These are phyloP conservation scores for Acheta domesticus DNA, from an alignment of 2,888 invertebrate species.

Conservation along the genomic window DNA sequence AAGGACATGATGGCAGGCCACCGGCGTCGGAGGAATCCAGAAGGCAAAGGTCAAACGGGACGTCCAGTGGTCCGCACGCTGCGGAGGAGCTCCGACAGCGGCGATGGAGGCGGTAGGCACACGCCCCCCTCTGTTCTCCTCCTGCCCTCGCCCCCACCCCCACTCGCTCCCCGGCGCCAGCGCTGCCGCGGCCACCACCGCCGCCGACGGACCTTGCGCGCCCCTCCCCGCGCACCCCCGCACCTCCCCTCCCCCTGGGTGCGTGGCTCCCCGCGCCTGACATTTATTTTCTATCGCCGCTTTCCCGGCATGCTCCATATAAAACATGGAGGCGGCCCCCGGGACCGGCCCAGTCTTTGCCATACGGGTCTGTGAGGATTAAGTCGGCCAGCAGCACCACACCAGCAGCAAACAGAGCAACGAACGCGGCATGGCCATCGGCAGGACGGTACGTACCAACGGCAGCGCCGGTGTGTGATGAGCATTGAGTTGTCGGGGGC, in stretches of 20 bases:
- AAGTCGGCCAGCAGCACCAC: too few species aligned
- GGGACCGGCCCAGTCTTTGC: conserved; percentile 31
- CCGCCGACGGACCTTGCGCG: conserved; percentile 27
- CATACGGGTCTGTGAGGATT: conserved; percentile 19
- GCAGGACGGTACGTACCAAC: conserved; percentile 29
- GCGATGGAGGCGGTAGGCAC: too few species aligned
- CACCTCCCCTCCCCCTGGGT: neutral
- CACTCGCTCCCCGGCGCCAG: neutral
- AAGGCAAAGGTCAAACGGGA: neutral
- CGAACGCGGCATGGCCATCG: conserved; percentile 28
- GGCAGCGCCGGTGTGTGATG: neutral
- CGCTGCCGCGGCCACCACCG: neutral
- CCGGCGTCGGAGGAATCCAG: neutral
- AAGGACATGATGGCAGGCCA: too few species aligned
- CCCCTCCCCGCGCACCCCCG: neutral
- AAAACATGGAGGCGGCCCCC: conserved; percentile 33
- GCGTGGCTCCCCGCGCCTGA: conserved; percentile 21
- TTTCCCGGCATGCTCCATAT: conserved; percentile 29
- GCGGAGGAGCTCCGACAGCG: too few species aligned
- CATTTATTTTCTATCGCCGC: conserved; percentile 29
- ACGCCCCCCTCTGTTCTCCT: too few species aligned
- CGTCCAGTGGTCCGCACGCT: neutral
- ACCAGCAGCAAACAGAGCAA: neutral
- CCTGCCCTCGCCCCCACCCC: too few species aligned
- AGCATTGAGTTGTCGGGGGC: too few species aligned